A percentile compares a stretch with the other conserved stretches of the same genome.
These are phyloP conservation scores for Lepidurus packardi DNA, from an alignment of 1,140 invertebrate genomes.

Conservation along the genomic window DNA sequence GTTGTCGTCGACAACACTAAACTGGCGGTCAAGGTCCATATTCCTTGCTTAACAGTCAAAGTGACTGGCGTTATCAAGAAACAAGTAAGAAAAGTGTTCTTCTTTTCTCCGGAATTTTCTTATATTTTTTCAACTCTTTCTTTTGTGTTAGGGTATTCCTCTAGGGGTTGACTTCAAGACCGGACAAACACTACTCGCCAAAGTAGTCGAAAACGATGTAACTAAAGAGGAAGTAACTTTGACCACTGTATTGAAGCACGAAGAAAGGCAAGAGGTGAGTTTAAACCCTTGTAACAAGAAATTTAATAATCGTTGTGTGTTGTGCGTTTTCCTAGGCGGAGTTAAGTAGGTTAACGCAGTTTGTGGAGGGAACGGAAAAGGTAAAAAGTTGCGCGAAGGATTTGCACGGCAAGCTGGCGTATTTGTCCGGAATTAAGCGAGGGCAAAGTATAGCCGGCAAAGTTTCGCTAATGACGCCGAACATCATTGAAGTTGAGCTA, in stretches of 20 bases:
- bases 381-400: conserved; percentile 12
- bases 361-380: not conserved
- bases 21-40: not conserved
- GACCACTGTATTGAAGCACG: not conserved
- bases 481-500: conserved; percentile 15
- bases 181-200: not conserved
- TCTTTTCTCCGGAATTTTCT: not conserved
- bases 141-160: not conserved
- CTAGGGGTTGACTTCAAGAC: not conserved
- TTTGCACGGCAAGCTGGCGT: not conserved
- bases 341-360: not conserved
- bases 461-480: not conserved
- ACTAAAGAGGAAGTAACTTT: not conserved
- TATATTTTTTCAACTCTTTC: not conserved
- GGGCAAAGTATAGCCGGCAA: conserved; percentile 25
- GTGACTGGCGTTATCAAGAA: not conserved
- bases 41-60: not conserved
- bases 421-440: conserved; percentile 21
- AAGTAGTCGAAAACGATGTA: not conserved
- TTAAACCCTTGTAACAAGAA: too few species aligned
- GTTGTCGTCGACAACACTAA: not conserved
- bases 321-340: not conserved
- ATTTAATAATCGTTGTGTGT: too few species aligned
- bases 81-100: not conserved
- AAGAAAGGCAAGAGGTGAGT: not conserved